Conservation (phyloP, 2,113 vertebrate species). For the Boulengeromyrus knoepffleri region DNA sequence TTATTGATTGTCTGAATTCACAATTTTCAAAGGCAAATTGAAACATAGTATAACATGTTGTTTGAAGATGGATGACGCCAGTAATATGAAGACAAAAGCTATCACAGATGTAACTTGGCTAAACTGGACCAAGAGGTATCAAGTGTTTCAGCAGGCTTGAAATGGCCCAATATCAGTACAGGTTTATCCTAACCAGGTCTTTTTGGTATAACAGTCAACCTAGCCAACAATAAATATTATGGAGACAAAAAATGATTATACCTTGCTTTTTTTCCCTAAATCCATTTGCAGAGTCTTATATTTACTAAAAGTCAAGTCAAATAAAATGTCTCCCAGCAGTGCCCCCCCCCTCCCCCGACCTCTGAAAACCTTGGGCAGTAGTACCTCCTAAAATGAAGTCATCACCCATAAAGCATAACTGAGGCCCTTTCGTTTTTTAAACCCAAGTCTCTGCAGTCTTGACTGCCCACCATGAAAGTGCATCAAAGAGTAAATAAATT, state of each 20-base stretch:
- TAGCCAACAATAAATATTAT: not conserved
- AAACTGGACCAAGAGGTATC: not conserved
- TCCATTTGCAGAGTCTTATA: not conserved
- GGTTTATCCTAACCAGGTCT: not conserved
- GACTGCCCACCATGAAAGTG: not conserved
- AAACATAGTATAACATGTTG: not conserved
- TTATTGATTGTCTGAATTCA: slow-evolving; percentile 22
- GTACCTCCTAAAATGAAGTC: not conserved
- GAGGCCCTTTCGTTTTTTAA: not conserved
- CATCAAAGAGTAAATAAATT: not conserved
- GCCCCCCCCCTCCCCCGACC: not conserved
- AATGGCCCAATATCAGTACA: not conserved
- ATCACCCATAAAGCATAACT: not conserved
- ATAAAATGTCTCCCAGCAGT: not conserved
- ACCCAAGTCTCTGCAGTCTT: not conserved
- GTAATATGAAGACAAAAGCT: not conserved
- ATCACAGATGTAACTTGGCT: not conserved
- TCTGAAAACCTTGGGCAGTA: not conserved
- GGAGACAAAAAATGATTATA: not conserved
- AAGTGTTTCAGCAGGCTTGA: not conserved
- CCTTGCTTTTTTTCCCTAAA: not conserved
- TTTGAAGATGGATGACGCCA: not conserved
- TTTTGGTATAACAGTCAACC: not conserved
- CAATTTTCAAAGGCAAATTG: slow-evolving; percentile 8
- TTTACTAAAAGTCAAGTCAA: not conserved